Evolutionary conservation across 2,797 vertebrate species (phyloP), one percentile per base, ranked within the genome.

Genomic region (Melanotaenia trifasciata): DNA sequence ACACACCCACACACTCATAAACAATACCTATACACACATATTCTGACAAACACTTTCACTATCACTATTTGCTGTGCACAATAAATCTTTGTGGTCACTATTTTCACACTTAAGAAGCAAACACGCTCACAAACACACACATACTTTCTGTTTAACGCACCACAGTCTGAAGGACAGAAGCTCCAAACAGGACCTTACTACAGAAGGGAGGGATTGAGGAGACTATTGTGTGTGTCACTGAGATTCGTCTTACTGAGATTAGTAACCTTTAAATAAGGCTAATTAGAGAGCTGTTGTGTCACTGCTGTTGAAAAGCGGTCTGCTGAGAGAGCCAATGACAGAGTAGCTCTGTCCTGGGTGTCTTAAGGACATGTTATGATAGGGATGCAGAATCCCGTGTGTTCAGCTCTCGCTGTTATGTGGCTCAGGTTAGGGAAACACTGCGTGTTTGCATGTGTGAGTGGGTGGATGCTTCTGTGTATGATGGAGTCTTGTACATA

Each of bases 211-310:
- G 12, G 50, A 56, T 67, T 38, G 20, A 50, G 67, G 77, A 4
- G 74, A 36, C 63, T 50, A 40, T 89, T 85, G 67, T 84, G 70
- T 72, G 69, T 78, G 73, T 86, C 76, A 78, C 69, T 18, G 69
- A 81, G 78, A 88, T 82, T 86, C 82, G 60, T 84, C 84, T 85
- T 76, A 68, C 86, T 58, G 74, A 89, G 88, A 92, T 92, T 85
- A 85, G 80, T 86, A 84, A 83, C 89, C 82, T 84, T 89, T 83
- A 81, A 89, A 90, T 89, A 62, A 79, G 57, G 33, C 81, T 91
- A 92, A 94, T 93, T 93, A 92, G 71, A 93, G 88, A 86, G 83
- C 78, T 80, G 87, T 88, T 74, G 73, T 89, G 83, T 76, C 75
- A 60, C 70, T 59, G 83, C 75, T 81, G 84, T 78, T 88, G 84